Base-by-base conservation (phyloP, 2,113 vertebrate genomes). In the Larimichthys crocea region DNA sequence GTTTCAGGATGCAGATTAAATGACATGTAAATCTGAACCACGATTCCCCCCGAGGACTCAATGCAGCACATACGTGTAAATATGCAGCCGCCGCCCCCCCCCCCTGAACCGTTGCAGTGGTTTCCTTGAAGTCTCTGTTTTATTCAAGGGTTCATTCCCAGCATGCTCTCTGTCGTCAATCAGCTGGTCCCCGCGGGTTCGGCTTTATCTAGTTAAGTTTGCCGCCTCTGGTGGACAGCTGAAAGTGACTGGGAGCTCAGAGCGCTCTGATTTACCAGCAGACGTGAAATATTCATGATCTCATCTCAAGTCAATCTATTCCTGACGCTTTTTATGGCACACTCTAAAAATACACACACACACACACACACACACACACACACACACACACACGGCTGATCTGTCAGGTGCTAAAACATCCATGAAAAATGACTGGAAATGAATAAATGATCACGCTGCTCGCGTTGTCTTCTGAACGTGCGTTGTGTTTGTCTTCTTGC, bases 281-380 rank as follows among this genome's bases (percentile, higher is more conserved):
- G 71, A 80, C 65, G 63, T 87, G 53, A 80, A 88, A 74, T 62
- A 88, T 85, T 82, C 70, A 87, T 62, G 61, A 50, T 55, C 78
- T 82, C 69, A 85, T 88, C 61, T 62, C 14, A 46, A 79, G 29
- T 74, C 61, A 55, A 76, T 68, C 52, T 69, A 55, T 72, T 65
- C 76, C 52, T 65, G 5, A 35, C 3, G 14, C 66, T 8, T 50
- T 29, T 61, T 9, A 24, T 24, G 19, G 14, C 22, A 12, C 10
- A 10, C 14, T 72, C 71, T 83, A 44, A 83, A 79, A 79, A 83
- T 79, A 66, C n/a, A 59, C 44, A 48, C 7, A 35, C 20, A 46
- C 10, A 35, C 48, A 24, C 19, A 10, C 19, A 24, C 42, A 44
- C 42, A 44, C 29, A 29, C 29, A 29, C 29, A 29, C 29, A 29